These are phyloP conservation scores for Lytechinus variegatus DNA, from an alignment of 35 echinoderm and acorn worm genomes.

Conservation along the genomic window DNA sequence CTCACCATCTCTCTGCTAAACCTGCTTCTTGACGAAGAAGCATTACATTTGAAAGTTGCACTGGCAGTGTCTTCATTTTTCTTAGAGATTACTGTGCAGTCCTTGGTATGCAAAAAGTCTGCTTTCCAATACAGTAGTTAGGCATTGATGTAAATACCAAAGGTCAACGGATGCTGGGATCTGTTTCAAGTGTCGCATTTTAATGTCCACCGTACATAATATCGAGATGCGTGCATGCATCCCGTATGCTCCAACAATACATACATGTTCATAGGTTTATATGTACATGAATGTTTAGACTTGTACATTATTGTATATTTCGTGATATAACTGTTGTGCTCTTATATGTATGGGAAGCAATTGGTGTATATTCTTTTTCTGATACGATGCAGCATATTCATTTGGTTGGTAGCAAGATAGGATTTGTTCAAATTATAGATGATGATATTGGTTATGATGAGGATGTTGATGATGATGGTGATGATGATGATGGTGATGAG, in stretches of 20 bases:
- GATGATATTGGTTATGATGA: no score
- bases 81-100: background rate
- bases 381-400: no score
- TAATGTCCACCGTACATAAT: constrained; percentile 21
- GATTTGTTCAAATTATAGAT: no score
- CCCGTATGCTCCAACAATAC: background rate
- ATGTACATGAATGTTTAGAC: background rate
- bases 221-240: background rate
- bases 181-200: constrained; percentile 44
- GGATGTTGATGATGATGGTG: no score
- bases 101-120: background rate
- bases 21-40: background rate
- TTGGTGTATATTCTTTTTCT: no score
- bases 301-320: background rate
- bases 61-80: background rate
- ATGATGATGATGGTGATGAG: no score
- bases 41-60: background rate
- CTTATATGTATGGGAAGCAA: no score
- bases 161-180: constrained; percentile 33
- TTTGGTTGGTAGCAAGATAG: no score
- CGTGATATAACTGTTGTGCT: no score
- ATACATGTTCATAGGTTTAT: background rate
- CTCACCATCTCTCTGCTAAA: background rate
- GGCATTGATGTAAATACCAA: constrained; percentile 43
- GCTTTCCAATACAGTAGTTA: background rate